Conservation (phyloP, 2,113 vertebrate species). For the Spea multiplicata region DNA sequence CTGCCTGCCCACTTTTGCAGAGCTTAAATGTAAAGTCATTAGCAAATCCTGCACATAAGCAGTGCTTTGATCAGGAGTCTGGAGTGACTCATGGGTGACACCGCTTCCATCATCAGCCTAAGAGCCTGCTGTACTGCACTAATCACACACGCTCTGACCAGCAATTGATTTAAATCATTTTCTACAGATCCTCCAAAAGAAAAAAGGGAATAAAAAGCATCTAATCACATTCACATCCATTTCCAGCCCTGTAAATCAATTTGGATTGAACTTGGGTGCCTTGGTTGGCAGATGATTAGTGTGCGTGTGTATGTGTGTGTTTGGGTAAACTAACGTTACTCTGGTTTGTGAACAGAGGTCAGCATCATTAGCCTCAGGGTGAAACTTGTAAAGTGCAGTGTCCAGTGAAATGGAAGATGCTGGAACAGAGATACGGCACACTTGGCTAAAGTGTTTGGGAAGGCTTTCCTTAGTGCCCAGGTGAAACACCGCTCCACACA, state of each 20-base stretch:
- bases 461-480: too few species aligned
- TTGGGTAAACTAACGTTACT: conserved; percentile 67
- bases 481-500: too few species aligned
- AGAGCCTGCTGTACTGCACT: conserved; percentile 27
- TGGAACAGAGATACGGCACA: not conserved
- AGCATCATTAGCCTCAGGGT: conserved; percentile 40
- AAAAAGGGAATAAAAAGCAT: conserved; percentile 71
- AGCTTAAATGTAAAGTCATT: not conserved
- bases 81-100: not conserved
- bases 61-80: not conserved
- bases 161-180: conserved; percentile 74
- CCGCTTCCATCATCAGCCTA: conserved; percentile 22
- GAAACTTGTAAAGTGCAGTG: conserved; percentile 4
- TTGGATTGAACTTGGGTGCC: conserved; percentile 74
- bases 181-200: conserved; percentile 65
- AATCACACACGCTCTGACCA: conserved; percentile 49
- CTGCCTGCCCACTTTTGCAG: not conserved
- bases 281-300: conserved; percentile 72
- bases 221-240: conserved; percentile 83
- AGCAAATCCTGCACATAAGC: not conserved
- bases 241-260: conserved; percentile 78
- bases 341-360: conserved; percentile 59
- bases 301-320: conserved; percentile 45
- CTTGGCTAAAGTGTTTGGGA: too few species aligned
- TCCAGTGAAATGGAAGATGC: conserved; percentile 18